These are phyloP conservation scores for Druon quercuslanigerum DNA, from an alignment of 1,140 invertebrate genomes.

Conservation along the genomic window DNA sequence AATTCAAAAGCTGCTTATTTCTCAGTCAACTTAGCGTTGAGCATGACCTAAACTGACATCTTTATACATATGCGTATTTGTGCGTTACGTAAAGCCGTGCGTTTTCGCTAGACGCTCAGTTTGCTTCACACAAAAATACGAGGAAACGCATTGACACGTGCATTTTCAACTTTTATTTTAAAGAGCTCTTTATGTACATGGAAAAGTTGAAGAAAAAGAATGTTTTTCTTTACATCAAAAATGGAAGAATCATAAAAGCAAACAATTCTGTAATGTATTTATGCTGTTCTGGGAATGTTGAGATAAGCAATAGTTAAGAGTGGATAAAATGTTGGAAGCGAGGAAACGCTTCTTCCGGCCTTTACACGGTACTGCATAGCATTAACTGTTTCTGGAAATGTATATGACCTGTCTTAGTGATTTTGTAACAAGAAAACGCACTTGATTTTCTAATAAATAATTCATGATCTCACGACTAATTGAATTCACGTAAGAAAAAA, in stretches of 20 bases:
- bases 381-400: constrained; percentile 26
- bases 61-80: constrained; percentile 19
- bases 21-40: constrained; percentile 11
- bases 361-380: neutral
- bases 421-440: constrained; percentile 29
- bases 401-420: constrained; percentile 11
- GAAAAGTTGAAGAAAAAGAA: no score
- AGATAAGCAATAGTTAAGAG: constrained; percentile 19
- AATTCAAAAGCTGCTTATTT: constrained; percentile 16
- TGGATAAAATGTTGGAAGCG: constrained; percentile 19
- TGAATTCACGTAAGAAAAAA: neutral
- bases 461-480: constrained; percentile 15
- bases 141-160: neutral
- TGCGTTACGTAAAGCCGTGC: constrained; percentile 8
- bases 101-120: neutral
- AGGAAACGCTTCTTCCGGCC: constrained; percentile 27
- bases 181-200: neutral
- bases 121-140: neutral
- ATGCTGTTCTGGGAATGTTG: neutral
- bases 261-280: neutral
- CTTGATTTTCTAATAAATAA: constrained; percentile 31
- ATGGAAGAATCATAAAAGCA: no score
- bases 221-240: no score
- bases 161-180: neutral
- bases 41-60: constrained; percentile 19